Evolutionary conservation across 2,113 vertebrate species (phyloP).

Genomic region (Scophthalmus maximus): DNA sequence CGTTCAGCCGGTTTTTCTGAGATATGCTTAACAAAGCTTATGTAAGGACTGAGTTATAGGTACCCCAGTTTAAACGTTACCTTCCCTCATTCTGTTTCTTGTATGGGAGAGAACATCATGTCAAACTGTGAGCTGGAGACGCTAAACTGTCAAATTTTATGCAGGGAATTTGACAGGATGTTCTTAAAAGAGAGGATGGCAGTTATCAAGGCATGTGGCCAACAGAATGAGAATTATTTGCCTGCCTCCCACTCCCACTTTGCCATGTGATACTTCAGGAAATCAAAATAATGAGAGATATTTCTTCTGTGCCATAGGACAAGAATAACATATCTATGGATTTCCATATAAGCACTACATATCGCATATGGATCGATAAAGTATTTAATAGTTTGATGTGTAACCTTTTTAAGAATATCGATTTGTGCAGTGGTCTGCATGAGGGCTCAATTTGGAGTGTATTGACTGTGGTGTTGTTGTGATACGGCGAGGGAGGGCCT

Average conservation of each 20-base stretch:
- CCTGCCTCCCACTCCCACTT: conserved; percentile 41
- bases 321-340: conserved; percentile 66
- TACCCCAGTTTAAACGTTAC: conserved; percentile 22
- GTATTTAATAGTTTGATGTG: conserved; percentile 86
- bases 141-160: conserved; percentile 56
- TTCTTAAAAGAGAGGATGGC: conserved; percentile 36
- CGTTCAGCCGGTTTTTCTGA: conserved; percentile 63
- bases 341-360: conserved; percentile 67
- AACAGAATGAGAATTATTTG: conserved; percentile 39
- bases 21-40: conserved; percentile 69
- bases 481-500: conserved; percentile 77
- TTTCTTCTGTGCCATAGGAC: conserved; percentile 39
- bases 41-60: conserved; percentile 57
- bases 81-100: conserved; percentile 33
- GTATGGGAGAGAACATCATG: conserved; percentile 37
- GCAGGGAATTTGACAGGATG: conserved; percentile 38
- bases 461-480: conserved; percentile 84
- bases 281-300: conserved; percentile 46
- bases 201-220: conserved; percentile 41
- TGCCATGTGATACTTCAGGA: conserved; percentile 28
- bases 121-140: conserved; percentile 30
- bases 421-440: conserved; percentile 78
- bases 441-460: conserved; percentile 81
- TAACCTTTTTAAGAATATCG: conserved; percentile 87
- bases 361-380: conserved; percentile 77